These are phyloP conservation scores for Rhynchomys soricoides DNA, from an alignment of 2,113 vertebrate species.

Conservation along the genomic window DNA sequence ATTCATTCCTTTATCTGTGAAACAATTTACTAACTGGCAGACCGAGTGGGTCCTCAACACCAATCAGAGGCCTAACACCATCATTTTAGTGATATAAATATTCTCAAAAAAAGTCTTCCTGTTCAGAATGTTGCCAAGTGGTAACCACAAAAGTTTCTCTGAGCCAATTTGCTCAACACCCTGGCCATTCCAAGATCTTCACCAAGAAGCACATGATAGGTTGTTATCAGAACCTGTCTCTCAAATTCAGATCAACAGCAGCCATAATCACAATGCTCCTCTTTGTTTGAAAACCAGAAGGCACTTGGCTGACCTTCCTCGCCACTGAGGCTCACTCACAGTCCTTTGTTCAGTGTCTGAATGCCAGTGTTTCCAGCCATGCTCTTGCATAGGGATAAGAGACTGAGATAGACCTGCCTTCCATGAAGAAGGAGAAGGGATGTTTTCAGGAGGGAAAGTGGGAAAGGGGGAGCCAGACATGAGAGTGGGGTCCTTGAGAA, in stretches of 20 bases:
- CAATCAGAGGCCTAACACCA: neutral
- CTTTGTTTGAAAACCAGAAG: neutral
- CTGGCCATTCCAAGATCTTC: neutral
- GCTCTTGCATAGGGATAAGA: neutral
- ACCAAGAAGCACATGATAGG: neutral
- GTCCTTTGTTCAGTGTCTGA: neutral
- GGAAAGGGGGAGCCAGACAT: neutral
- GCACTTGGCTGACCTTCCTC: neutral
- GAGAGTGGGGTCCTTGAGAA: neutral
- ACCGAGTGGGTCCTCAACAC: neutral
- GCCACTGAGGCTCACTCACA: neutral
- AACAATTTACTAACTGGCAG: neutral
- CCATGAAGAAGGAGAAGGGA: neutral
- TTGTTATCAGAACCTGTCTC: neutral
- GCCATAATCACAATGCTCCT: neutral
- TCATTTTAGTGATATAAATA: neutral
- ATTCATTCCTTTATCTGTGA: neutral
- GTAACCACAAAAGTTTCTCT: neutral
- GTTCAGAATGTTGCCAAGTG: neutral
- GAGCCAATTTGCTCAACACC: neutral
- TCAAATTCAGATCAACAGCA: neutral
- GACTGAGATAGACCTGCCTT: neutral
- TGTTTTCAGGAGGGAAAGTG: neutral
- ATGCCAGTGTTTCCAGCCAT: neutral
- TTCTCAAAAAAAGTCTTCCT: neutral